phyloP scores from a whole-genome alignment of 2,113 vertebrate species.

The Oceanites oceanicus region DNA sequence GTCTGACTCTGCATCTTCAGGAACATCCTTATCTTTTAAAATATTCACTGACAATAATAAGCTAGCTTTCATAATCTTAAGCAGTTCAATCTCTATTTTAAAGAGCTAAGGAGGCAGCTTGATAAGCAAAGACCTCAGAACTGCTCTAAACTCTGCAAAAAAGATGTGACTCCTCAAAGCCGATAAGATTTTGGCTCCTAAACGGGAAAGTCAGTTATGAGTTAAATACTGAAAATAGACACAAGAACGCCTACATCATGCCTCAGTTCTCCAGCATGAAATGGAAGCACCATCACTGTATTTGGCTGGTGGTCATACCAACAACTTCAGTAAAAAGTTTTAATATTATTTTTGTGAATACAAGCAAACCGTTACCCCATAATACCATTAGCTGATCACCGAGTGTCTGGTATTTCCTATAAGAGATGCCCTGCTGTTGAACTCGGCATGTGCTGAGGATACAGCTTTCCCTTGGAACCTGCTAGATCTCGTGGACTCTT shows the following conservation, averaged over 20 bases:
- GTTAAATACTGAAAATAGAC: neutral
- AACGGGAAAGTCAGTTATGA: neutral
- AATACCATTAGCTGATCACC: neutral
- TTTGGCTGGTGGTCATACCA: neutral
- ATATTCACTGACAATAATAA: neutral
- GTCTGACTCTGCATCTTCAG: slow-evolving; percentile 5
- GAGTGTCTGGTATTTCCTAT: fast-evolving
- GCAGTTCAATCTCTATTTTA: neutral
- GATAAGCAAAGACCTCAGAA: neutral
- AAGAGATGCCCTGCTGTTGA: neutral
- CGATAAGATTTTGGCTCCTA: neutral
- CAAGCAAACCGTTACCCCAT: neutral
- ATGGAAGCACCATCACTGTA: neutral
- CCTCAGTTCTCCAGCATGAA: neutral
- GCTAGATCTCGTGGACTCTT: neutral
- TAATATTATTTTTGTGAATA: neutral
- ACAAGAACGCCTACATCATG: neutral
- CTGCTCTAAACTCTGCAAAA: neutral
- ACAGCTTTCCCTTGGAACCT: neutral
- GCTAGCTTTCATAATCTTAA: neutral
- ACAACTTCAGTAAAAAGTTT: neutral
- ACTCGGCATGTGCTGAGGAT: neutral
- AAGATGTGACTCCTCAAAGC: neutral
- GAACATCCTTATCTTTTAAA: neutral
- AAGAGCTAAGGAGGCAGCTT: neutral